Base-by-base conservation (phyloP, 1,140 invertebrate genomes). In the Leptopilina clavipes region DNA sequence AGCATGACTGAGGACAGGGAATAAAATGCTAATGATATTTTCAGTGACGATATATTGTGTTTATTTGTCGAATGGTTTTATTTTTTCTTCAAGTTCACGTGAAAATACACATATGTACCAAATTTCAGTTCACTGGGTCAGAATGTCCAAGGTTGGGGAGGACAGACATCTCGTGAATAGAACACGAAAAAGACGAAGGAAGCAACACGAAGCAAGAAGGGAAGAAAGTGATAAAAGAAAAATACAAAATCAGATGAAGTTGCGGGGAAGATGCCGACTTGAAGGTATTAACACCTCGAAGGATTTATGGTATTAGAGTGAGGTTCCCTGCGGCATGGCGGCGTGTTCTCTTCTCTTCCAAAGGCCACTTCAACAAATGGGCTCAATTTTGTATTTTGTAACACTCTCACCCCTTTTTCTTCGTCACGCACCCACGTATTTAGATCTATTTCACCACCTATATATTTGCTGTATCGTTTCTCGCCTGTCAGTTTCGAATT, bases 281-380 rank as follows among this genome's bases (percentile, higher is more conserved):
- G 80, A 88, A 88, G 84, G 85, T 89, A 89, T 89, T 89, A 89
- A 89, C 88, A 89, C 88, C 86, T 87, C 85, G 84, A 88, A 88
- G 86, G 88, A 89, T 89, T 89, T 89, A 89, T 88, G 86, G 81
- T 88, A 87, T 88, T 86, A 83, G 85, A 83, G 82, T 79, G 78
- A 83, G 86, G 76, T 87, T 76, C 86, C 86, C 86, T 83, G 85
- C 82, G 86, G 86, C 85, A 87, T 70, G 79, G 78, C 84, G 84
- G 82, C 78, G 72, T 78, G 81, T 80, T 83, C 79, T 83, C 79
- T 80, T 75, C 77, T 73, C 76, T 70, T 70, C 78, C 74, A 78
- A 78, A 82, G 85, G 81, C 83, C 84, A 83, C 82, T 86, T 84
- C 86, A 89, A 89, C 88, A 88, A 89, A 89, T 89, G 86, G 83